phyloP scores from a whole-genome alignment of 2,888 invertebrate genomes.

The Metellina segmentata region DNA sequence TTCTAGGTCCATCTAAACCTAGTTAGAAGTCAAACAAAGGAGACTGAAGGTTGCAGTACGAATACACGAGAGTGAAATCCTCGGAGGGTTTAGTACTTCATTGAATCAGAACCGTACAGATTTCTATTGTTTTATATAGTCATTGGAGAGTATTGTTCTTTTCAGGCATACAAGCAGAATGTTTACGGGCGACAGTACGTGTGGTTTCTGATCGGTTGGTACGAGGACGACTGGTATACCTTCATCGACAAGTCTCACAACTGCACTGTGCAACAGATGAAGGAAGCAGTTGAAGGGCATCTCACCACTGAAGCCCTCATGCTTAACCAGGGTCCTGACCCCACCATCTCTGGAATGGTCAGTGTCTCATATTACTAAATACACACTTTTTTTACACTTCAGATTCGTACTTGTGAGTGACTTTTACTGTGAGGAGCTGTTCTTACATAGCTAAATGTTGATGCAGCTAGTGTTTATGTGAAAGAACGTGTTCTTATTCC shows the following conservation, averaged over 20 bases:
- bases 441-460: no score
- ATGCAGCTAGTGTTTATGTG: no score
- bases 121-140: neutral
- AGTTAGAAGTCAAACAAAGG: no score
- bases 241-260: conserved; percentile 86
- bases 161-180: conserved; percentile 87
- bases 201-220: conserved; percentile 99
- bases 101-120: no score
- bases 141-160: neutral
- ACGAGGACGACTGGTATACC: conserved; percentile 99
- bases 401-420: no score
- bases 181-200: conserved; percentile 97
- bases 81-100: no score
- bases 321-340: conserved; percentile 96
- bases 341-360: conserved; percentile 95
- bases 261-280: conserved; percentile 96
- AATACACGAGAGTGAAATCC: no score
- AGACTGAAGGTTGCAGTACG: no score
- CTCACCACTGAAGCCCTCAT: conserved; percentile 98
- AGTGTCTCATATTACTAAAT: conserved; percentile 57
- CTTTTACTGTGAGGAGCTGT: no score
- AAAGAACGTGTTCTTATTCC: no score
- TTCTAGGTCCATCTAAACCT: no score
- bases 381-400: no score
- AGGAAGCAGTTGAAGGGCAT: conserved; percentile 96